These are phyloP conservation scores for Tinea semifulvella DNA, from an alignment of 2,888 invertebrate species.

Conservation along the genomic window DNA sequence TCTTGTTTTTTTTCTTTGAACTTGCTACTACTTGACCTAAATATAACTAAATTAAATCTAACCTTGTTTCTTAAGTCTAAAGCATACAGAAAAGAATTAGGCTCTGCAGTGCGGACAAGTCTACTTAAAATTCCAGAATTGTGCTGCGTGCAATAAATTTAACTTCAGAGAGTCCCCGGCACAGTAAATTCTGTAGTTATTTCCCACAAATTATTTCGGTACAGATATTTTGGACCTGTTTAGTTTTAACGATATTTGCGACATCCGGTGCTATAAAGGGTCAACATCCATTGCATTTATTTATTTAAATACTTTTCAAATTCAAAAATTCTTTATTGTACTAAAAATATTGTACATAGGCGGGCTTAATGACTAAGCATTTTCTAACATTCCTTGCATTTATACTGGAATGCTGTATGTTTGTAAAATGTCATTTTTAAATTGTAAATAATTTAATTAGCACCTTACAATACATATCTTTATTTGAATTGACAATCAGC, in stretches of 20 bases:
- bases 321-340: too few relatives aligned
- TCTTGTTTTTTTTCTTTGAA: too few relatives aligned
- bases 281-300: background rate
- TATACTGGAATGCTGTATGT: too few relatives aligned
- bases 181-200: slow-evolving; percentile 49
- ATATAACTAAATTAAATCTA: slow-evolving; percentile 12
- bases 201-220: slow-evolving; percentile 50
- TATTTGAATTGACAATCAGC: too few relatives aligned
- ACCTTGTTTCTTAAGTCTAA: slow-evolving; percentile 6
- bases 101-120: slow-evolving; percentile 36
- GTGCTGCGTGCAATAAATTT: slow-evolving; percentile 54
- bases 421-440: too few relatives aligned
- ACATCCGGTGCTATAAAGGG: background rate
- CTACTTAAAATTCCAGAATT: slow-evolving; percentile 54
- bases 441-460: too few relatives aligned
- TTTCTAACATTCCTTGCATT: too few relatives aligned
- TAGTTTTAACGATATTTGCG: slow-evolving; percentile 7
- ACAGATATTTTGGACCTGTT: slow-evolving; percentile 9
- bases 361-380: too few relatives aligned
- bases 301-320: too few relatives aligned
- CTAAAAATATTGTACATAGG: too few relatives aligned
- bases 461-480: too few relatives aligned
- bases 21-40: too few relatives aligned
- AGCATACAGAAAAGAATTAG: background rate
- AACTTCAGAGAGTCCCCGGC: slow-evolving; percentile 33